Conservation (phyloP, 1,140 invertebrate genomes). For the Subanguina moxae region DNA sequence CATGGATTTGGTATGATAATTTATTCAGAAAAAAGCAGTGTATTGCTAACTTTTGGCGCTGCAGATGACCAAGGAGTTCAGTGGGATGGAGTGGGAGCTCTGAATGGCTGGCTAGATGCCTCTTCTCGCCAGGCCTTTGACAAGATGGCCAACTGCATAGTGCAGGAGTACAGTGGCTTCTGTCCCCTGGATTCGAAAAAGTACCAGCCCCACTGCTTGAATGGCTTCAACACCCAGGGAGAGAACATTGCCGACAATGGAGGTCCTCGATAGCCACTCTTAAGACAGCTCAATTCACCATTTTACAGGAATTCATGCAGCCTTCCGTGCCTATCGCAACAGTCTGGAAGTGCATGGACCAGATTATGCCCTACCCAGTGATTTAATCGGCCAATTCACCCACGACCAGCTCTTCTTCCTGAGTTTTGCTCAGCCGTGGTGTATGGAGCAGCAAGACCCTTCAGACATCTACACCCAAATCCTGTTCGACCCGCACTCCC, state of each 20-base stretch:
- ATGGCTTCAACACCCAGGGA: slow-evolving; percentile 82
- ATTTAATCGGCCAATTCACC: slow-evolving; percentile 26
- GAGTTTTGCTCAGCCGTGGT: slow-evolving; percentile 21
- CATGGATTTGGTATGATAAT: slow-evolving; percentile 60
- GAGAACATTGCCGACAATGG: slow-evolving; percentile 94
- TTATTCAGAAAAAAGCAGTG: background rate
- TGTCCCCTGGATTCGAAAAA: slow-evolving; percentile 35
- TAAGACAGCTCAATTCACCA: background rate
- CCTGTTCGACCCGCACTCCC: slow-evolving; percentile 41
- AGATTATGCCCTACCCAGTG: slow-evolving; percentile 18
- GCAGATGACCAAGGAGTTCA: slow-evolving; percentile 49
- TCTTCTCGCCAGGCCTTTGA: slow-evolving; percentile 32
- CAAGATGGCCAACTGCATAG: slow-evolving; percentile 35
- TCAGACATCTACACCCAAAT: slow-evolving; percentile 18
- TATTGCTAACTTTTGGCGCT: no score
- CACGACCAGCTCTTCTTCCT: slow-evolving; percentile 50
- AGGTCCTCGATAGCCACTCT: slow-evolving; percentile 59
- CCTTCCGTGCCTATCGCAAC: slow-evolving; percentile 20
- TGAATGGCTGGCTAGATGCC: slow-evolving; percentile 43
- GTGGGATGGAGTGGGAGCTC: slow-evolving; percentile 41
- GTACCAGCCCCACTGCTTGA: slow-evolving; percentile 53
- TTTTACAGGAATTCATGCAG: slow-evolving; percentile 9
- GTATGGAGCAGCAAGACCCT: background rate
- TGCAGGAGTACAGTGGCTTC: slow-evolving; percentile 39
- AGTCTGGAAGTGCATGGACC: slow-evolving; percentile 20